Evolutionary conservation across 1,140 invertebrate species (phyloP), one percentile per base, ranked within the genome.

Genomic region (Gerris buenoi): DNA sequence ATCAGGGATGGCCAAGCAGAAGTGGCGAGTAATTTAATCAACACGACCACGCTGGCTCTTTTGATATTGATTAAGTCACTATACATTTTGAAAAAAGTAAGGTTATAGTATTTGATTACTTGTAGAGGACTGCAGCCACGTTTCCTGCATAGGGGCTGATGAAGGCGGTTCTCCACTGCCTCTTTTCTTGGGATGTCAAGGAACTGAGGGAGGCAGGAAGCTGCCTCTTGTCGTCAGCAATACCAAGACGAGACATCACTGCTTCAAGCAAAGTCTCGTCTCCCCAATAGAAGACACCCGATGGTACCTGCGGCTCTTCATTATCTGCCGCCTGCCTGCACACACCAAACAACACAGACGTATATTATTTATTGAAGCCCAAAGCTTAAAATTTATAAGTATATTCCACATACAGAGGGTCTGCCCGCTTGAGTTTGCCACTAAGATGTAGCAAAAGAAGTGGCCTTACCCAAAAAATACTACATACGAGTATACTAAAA

Each of bases 11-110:
- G n/a, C n/a, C n/a, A n/a, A n/a, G n/a, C n/a, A n/a, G n/a, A n/a
- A 10, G 46, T 13, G 46, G 10, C 46, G n/a, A 75, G 88, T 85
- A 83, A 84, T 76, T 90, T 89, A 62, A 92, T 78, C 2, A 91
- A 83, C 27, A 89, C 86, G 58, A 84, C 84, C 1, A 94, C 72
- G 77, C 94, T 94, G 1, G 83, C 81, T 14, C n/a, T n/a, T n/a
- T n/a, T n/a, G n/a, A n/a, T n/a, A n/a, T n/a, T n/a, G n/a, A n/a
- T n/a, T n/a, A n/a, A n/a, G n/a, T n/a, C n/a, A n/a, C n/a, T n/a
- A n/a, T n/a, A n/a, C n/a, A n/a, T n/a, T n/a, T n/a, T n/a, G n/a
- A n/a, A n/a, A n/a, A n/a, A n/a, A n/a, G n/a, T n/a, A n/a, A n/a
- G n/a, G n/a, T n/a, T n/a, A n/a, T n/a, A n/a, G n/a, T 72, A 22